Conservation (phyloP, 2,797 vertebrate species). For the Gymnothorax javanicus region DNA sequence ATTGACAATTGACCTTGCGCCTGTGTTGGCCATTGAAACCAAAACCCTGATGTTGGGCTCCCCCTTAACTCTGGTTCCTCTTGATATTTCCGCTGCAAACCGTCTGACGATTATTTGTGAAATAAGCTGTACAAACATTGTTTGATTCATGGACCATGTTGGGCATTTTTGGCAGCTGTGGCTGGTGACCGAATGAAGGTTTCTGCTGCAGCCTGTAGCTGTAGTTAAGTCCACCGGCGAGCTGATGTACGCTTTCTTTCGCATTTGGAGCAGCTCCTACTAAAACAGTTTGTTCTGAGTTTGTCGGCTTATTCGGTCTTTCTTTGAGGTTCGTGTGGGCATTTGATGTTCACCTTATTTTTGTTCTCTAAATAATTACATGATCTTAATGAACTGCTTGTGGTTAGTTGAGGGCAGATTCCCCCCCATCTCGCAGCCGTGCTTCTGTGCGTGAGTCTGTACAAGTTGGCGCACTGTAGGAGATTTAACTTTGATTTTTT, state of each 20-base stretch:
- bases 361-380: not conserved
- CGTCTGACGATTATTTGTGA: too few relatives aligned
- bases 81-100: too few relatives aligned
- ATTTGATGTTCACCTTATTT: not conserved
- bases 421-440: not conserved
- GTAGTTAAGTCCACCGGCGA: too few relatives aligned
- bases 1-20: too few relatives aligned
- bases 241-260: too few relatives aligned
- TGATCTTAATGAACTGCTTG: not conserved
- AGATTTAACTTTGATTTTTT: not conserved
- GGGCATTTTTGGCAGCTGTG: not conserved
- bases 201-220: not conserved
- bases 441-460: not conserved
- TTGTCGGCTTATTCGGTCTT: not conserved
- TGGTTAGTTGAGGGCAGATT: not conserved
- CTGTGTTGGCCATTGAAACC: too few relatives aligned
- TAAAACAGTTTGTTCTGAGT: not conserved
- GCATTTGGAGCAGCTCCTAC: too few relatives aligned
- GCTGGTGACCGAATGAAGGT: not conserved
- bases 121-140: too few relatives aligned
- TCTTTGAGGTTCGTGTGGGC: not conserved
- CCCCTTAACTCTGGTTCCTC: too few relatives aligned
- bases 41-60: too few relatives aligned
- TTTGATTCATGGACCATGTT: not conserved
- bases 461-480: not conserved